Evolutionary conservation across 2,888 invertebrate species (phyloP).

Genomic region (Drosophila maculinotata): DNA sequence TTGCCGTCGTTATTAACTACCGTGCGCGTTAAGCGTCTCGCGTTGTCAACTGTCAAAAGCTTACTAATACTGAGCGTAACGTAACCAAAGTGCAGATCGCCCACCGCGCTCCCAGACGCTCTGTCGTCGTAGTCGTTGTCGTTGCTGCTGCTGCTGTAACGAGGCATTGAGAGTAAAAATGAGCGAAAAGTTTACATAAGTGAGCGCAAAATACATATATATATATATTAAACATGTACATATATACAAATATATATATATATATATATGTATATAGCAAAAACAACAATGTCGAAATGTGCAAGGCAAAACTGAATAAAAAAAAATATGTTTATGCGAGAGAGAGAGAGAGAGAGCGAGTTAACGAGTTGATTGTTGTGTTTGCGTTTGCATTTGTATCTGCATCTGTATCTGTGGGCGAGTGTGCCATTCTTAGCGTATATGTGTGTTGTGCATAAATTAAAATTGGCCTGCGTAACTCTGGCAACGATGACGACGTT

Average conservation of each 20-base stretch:
- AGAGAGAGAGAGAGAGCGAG: constrained; percentile 47
- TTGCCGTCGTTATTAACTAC: constrained; percentile 68
- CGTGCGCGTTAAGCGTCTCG: constrained; percentile 63
- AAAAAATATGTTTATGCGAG: constrained; percentile 38
- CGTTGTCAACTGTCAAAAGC: constrained; percentile 70
- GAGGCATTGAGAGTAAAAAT: constrained; percentile 50
- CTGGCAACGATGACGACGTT: constrained; percentile 65
- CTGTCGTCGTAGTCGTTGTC: constrained; percentile 25
- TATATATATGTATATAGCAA: constrained; percentile 24
- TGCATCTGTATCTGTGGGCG: constrained; percentile 12
- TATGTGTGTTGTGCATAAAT: constrained; percentile 66
- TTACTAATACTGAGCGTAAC: constrained; percentile 57
- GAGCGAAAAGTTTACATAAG: constrained; percentile 70
- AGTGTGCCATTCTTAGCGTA: constrained; percentile 25
- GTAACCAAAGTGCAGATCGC: constrained; percentile 66
- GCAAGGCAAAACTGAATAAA: constrained; percentile 42
- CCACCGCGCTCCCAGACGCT: constrained; percentile 52
- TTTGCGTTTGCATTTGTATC: constrained; percentile 15
- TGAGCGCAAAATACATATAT: constrained; percentile 43
- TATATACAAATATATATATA: not conserved
- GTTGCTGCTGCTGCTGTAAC: constrained; percentile 59
- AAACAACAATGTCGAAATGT: constrained; percentile 54
- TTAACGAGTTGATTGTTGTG: constrained; percentile 62
- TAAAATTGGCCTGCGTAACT: constrained; percentile 71
- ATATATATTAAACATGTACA: not conserved